Evolutionary conservation across 2,113 vertebrate species (phyloP).

Genomic region (Odobenus rosmarus): DNA sequence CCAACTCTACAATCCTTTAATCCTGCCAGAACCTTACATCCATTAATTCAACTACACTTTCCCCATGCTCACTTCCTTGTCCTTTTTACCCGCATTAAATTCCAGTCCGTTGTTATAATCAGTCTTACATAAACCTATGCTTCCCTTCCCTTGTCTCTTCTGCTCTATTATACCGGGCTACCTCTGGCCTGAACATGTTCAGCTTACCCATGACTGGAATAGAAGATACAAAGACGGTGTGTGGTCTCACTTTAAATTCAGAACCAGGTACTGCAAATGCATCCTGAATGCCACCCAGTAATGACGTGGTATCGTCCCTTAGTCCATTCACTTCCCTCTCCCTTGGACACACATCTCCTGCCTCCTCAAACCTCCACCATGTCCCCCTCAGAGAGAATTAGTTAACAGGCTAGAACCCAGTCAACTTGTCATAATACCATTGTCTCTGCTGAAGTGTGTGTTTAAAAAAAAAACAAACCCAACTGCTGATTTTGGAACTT

Average conservation of each 20-base stretch:
- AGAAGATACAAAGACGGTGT: not conserved
- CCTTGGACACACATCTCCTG: not conserved
- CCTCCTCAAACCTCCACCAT: not conserved
- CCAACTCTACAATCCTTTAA: not conserved
- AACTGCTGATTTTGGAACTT: not conserved
- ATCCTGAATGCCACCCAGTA: not conserved
- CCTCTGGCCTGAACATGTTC: not conserved
- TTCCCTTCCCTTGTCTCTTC: not conserved
- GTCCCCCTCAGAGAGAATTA: not conserved
- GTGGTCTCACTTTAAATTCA: not conserved
- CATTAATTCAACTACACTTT: not conserved
- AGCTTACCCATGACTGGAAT: not conserved
- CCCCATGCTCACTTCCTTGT: not conserved
- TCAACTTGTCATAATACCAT: not conserved
- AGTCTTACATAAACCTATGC: not conserved
- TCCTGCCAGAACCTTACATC: conserved; percentile 5
- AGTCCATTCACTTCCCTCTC: not conserved
- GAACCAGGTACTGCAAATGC: not conserved
- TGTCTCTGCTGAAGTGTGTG: conserved; percentile 13
- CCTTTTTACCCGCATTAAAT: not conserved
- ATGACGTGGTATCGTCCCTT: not conserved
- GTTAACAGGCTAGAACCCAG: not conserved
- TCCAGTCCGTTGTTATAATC: not conserved
- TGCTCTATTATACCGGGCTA: not conserved
- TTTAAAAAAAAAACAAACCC: not conserved